These are phyloP conservation scores for Ferdinandea cuprea DNA, from an alignment of 2,888 invertebrate species.

Conservation along the genomic window DNA sequence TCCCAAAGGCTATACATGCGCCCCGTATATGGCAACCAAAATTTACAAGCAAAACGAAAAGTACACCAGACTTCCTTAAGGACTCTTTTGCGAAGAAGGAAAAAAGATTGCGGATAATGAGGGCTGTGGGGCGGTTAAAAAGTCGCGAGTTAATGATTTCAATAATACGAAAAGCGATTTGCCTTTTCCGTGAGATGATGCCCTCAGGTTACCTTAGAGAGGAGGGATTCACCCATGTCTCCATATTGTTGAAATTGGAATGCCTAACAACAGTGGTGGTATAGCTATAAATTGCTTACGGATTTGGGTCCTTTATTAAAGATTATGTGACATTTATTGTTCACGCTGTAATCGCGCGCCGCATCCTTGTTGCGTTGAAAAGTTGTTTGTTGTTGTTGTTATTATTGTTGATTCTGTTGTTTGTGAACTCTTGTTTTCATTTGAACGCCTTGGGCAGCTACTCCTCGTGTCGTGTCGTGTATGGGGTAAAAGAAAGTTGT, in stretches of 20 bases:
- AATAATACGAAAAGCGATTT: slow-evolving; percentile 74
- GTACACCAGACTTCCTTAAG: slow-evolving; percentile 39
- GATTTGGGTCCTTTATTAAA: slow-evolving; percentile 78
- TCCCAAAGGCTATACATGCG: slow-evolving; percentile 59
- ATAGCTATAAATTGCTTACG: slow-evolving; percentile 71
- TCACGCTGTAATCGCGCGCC: slow-evolving; percentile 80
- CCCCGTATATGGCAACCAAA: slow-evolving; percentile 20
- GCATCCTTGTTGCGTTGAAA: slow-evolving; percentile 66
- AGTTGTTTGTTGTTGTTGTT: slow-evolving; percentile 48
- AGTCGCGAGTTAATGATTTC: slow-evolving; percentile 73
- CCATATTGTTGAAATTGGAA: slow-evolving; percentile 33
- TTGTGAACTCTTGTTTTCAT: slow-evolving; percentile 69
- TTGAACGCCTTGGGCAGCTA: slow-evolving; percentile 70
- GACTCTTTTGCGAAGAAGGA: slow-evolving; percentile 38
- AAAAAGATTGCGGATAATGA: slow-evolving; percentile 66
- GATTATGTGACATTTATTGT: slow-evolving; percentile 83
- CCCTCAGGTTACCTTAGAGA: slow-evolving; percentile 47
- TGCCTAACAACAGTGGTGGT: slow-evolving; percentile 36
- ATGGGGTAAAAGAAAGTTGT: background rate
- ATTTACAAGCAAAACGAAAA: slow-evolving; percentile 23
- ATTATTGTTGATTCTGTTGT: slow-evolving; percentile 49
- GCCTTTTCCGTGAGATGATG: slow-evolving; percentile 59
- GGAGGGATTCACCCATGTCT: slow-evolving; percentile 13
- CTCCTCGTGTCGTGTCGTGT: slow-evolving; percentile 35
- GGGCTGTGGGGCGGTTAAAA: slow-evolving; percentile 58